Evolutionary conservation across 2,797 vertebrate species (phyloP).

Genomic region (Clarias platycephalus): DNA sequence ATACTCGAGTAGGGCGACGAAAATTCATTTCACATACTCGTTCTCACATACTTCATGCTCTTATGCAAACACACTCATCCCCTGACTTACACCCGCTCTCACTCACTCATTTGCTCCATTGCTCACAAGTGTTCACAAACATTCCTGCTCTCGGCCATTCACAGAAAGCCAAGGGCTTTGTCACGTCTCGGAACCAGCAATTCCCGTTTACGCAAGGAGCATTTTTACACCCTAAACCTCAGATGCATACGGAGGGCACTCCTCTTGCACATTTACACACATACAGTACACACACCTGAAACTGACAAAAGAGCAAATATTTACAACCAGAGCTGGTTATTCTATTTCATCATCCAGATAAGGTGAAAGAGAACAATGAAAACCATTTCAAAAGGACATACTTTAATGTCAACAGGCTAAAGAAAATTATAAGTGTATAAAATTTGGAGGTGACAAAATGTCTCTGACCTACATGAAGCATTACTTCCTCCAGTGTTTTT

Average conservation of each 20-base stretch:
- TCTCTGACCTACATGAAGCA: neutral
- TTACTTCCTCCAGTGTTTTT: neutral
- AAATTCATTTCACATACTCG: constrained; percentile 47
- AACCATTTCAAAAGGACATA: neutral
- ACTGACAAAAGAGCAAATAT: constrained; percentile 20
- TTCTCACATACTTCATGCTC: constrained; percentile 45
- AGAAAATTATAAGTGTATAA: neutral
- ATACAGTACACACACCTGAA: constrained; percentile 11
- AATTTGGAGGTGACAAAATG: neutral
- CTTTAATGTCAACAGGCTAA: neutral
- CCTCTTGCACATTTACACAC: constrained; percentile 4
- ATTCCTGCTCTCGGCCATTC: constrained; percentile 17
- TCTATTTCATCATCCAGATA: neutral
- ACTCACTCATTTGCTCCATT: constrained; percentile 52
- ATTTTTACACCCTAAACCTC: constrained; percentile 35
- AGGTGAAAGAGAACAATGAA: neutral
- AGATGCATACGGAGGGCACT: constrained; percentile 29
- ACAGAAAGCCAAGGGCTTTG: constrained; percentile 29
- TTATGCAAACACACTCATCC: constrained; percentile 18
- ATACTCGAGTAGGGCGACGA: constrained; percentile 33
- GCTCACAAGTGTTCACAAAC: neutral
- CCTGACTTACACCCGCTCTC: constrained; percentile 18
- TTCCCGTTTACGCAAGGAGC: constrained; percentile 44
- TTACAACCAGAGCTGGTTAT: constrained; percentile 1
- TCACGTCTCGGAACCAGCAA: constrained; percentile 46